phyloP scores from a whole-genome alignment of 1,140 invertebrate genomes.

The Trichonephila clavata region DNA sequence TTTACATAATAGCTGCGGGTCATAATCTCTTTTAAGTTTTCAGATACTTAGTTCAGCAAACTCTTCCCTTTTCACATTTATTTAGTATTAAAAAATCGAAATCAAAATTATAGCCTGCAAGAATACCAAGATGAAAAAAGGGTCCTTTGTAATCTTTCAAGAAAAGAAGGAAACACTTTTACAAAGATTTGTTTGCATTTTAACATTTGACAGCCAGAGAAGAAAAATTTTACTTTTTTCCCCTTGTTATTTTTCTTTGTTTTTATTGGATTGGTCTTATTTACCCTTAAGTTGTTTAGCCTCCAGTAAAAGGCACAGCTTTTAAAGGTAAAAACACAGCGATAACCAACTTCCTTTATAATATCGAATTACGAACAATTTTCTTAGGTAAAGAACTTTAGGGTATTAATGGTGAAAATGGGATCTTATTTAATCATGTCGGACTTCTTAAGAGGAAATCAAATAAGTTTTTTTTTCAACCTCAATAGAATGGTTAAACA shows the following conservation, averaged over 20 bases:
- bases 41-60: background rate
- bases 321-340: background rate
- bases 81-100: background rate
- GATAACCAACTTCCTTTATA: background rate
- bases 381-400: background rate
- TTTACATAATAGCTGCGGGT: background rate
- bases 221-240: background rate
- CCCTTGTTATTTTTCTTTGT: background rate
- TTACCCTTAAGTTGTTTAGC: background rate
- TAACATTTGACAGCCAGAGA: background rate
- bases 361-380: slow-evolving; percentile 9
- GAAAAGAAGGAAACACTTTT: background rate
- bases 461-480: background rate
- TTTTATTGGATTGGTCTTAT: background rate
- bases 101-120: background rate
- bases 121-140: background rate
- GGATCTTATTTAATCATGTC: slow-evolving; percentile 25
- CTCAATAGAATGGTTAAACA: background rate
- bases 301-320: background rate
- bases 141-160: background rate
- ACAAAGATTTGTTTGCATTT: background rate
- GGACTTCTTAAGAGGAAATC: background rate
- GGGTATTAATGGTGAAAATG: slow-evolving; percentile 26
- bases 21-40: slow-evolving; percentile 32
- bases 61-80: background rate